These are phyloP conservation scores for Neoascia interrupta DNA, from an alignment of 2,888 invertebrate species.

Conservation along the genomic window DNA sequence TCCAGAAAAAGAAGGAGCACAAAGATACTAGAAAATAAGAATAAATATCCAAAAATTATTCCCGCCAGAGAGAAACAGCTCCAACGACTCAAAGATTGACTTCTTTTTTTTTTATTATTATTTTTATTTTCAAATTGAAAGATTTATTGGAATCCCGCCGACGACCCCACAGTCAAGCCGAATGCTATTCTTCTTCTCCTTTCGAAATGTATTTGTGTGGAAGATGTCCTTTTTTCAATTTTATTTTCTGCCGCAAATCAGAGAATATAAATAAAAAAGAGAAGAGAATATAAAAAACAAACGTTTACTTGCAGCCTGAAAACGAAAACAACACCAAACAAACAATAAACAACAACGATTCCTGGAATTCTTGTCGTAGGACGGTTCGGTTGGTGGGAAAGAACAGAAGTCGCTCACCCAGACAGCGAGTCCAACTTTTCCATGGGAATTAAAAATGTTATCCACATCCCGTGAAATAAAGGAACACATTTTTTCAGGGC, in stretches of 20 bases:
- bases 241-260: slow-evolving; percentile 9
- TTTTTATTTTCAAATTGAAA: slow-evolving; percentile 35
- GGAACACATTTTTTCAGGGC: neutral
- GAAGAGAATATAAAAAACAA: too few relatives aligned
- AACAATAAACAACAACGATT: slow-evolving; percentile 50
- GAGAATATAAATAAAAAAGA: slow-evolving; percentile 17
- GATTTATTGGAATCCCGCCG: slow-evolving; percentile 57
- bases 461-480: slow-evolving; percentile 10
- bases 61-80: too few relatives aligned
- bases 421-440: slow-evolving; percentile 30
- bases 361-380: slow-evolving; percentile 26
- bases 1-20: too few relatives aligned
- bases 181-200: slow-evolving; percentile 19
- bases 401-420: slow-evolving; percentile 29
- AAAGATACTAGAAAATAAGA: too few relatives aligned
- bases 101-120: slow-evolving; percentile 10
- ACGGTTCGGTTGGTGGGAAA: slow-evolving; percentile 32
- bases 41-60: too few relatives aligned
- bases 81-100: too few relatives aligned
- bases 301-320: neutral
- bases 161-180: slow-evolving; percentile 24
- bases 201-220: neutral
- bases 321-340: slow-evolving; percentile 2
- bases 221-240: neutral
- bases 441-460: slow-evolving; percentile 31